Evolutionary conservation across 2,888 invertebrate species (phyloP), one percentile per base, ranked within the genome.

Genomic region (Agrochola circellaris): DNA sequence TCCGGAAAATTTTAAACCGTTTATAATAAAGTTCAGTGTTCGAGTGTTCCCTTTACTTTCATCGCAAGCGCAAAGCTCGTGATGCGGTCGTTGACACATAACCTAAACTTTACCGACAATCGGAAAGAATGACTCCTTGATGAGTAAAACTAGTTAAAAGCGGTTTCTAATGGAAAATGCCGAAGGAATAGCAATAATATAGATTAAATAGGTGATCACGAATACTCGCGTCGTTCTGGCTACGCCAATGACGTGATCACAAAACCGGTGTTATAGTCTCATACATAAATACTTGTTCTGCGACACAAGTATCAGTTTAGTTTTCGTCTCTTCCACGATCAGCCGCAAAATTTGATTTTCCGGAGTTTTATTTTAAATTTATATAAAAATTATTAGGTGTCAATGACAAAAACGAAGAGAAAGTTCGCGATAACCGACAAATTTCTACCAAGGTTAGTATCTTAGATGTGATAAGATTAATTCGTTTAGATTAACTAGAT

Each of bases 321-420:
- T 87, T 91, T 78, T 82, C 87, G 92, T 87, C 88, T 87, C 90
- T 88, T 85, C 89, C 77, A 89, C 87, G 89, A 92, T 92, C 93
- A 91, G 94, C 92, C 91, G 93, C 92, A 87, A 91, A 93, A 93
- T 93, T 93, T 87, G 84, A 87, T 91, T 92, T 91, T 90, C 90
- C 92, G 92, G 92, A 92, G 93, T 93, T 93, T 91, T 82, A 93
- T 95, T 95, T 92, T 91, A 92, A 89, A 89, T 90, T 93, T 90
- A 83, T 85, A 77, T 85, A 90, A 89, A 89, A 93, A 93, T 88
- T 90, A 90, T 93, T 95, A 95, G 94, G 97, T 97, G 97, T 97
- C 97, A 97, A 97, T 97, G 97, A 97, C 95, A 96, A 96, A 93
- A 96, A 94, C 95, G 92, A 94, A 95, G 95, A 97, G 94, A 96